A percentile compares a stretch with the other conserved stretches of the same genome.
Conservation (phyloP, 1,140 invertebrate genomes). For the Zaprionus inermis region DNA sequence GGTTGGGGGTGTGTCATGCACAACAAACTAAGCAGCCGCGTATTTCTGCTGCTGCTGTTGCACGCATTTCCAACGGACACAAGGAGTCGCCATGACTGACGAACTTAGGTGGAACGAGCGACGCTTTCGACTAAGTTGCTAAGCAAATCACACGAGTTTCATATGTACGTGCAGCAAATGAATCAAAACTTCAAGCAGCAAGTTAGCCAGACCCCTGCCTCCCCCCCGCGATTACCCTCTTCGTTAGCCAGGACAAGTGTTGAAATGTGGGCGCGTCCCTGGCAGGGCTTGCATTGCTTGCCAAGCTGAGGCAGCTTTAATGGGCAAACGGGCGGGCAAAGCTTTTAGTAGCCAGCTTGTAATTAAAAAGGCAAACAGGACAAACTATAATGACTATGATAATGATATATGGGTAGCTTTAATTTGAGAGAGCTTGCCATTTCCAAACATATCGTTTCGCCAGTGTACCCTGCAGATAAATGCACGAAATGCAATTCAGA, state of each 20-base stretch:
- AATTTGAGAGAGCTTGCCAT: not conserved
- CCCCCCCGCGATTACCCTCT: not conserved
- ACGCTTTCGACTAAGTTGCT: slow-evolving; percentile 43
- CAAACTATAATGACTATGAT: not conserved
- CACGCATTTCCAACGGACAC: slow-evolving; percentile 26
- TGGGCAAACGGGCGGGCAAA: no score
- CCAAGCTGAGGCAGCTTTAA: not conserved
- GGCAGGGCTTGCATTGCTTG: not conserved
- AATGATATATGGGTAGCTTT: not conserved
- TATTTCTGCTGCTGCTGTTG: slow-evolving; percentile 21
- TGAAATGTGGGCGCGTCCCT: slow-evolving; percentile 37
- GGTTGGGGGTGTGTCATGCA: slow-evolving; percentile 22
- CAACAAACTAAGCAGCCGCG: slow-evolving; percentile 48
- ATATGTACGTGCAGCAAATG: slow-evolving; percentile 53
- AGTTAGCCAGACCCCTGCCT: not conserved
- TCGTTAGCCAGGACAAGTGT: slow-evolving; percentile 29
- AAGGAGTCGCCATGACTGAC: slow-evolving; percentile 28
- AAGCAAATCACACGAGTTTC: slow-evolving; percentile 54
- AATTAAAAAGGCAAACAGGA: slow-evolving; percentile 2
- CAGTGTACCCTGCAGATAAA: no score
- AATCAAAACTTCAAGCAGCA: slow-evolving; percentile 48
- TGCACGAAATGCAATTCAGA: not conserved
- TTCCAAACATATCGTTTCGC: no score
- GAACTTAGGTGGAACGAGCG: slow-evolving; percentile 22
- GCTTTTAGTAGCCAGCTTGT: slow-evolving; percentile 4